phyloP scores from a whole-genome alignment of 2,888 invertebrate genomes.

The Hirtodrosophila confusa region DNA sequence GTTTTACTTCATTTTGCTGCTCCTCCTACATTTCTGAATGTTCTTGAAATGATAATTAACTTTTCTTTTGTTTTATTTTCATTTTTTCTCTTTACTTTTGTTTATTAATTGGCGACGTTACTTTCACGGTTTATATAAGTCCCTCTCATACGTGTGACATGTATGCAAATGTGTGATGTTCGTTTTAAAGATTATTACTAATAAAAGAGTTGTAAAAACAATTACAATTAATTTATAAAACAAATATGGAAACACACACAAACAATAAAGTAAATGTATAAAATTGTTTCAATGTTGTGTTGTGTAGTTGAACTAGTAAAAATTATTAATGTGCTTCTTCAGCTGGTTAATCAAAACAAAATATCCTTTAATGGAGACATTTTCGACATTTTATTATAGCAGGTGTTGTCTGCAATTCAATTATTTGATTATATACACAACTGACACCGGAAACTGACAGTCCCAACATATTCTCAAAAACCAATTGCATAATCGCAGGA shows the following conservation, averaged over 20 bases:
- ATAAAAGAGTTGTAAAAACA: conserved; percentile 34
- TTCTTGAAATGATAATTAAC: conserved; percentile 41
- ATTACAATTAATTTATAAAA: conserved; percentile 51
- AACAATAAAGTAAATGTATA: conserved; percentile 47
- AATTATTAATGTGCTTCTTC: conserved; percentile 11
- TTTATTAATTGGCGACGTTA: conserved; percentile 75
- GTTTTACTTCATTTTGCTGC: conserved; percentile 52
- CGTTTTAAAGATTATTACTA: conserved; percentile 34
- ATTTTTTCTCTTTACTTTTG: conserved; percentile 21
- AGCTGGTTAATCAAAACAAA: conserved; percentile 17
- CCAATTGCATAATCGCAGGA: conserved; percentile 1
- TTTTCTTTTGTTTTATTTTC: conserved; percentile 36
- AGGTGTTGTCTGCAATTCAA: conserved; percentile 7
- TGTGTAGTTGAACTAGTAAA: conserved; percentile 8
- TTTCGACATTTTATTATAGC: conserved; percentile 6
- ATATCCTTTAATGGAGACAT: conserved; percentile 2
- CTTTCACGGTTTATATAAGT: conserved; percentile 66
- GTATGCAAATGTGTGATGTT: conserved; percentile 56
- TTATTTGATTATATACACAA: conserved; percentile 7
- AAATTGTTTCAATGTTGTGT: conserved; percentile 14
- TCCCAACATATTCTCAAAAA: conserved; percentile 1
- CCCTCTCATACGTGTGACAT: conserved; percentile 45
- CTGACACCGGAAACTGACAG: conserved; percentile 39
- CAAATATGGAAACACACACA: conserved; percentile 65
- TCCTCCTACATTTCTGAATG: conserved; percentile 52